Conservation (phyloP, 1,140 invertebrate species). For the Bombus haemorrhoidalis region DNA sequence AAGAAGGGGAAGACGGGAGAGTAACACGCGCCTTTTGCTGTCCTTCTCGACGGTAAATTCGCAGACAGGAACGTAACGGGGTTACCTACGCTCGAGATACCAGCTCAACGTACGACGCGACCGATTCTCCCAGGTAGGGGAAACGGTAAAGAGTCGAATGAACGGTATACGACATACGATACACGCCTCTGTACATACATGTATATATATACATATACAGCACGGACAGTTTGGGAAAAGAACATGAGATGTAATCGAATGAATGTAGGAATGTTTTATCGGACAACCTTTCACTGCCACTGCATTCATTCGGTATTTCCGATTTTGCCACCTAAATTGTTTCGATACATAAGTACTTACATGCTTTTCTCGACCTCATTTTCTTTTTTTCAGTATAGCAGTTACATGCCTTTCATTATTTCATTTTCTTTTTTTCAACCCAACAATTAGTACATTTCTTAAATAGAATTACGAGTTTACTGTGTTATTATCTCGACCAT, state of each 20-base stretch:
- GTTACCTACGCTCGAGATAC: constrained; percentile 4
- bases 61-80: constrained; percentile 54
- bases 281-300: constrained; percentile 42
- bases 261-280: constrained; percentile 35
- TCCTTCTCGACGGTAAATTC: constrained; percentile 43
- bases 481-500: neutral
- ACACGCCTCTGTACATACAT: neutral
- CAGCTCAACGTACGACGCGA: neutral
- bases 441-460: neutral
- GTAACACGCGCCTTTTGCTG: constrained; percentile 19
- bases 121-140: constrained; percentile 5
- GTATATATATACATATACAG: neutral
- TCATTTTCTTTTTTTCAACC: too few relatives aligned
- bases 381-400: too few relatives aligned
- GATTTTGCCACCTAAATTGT: neutral
- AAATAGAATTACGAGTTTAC: neutral
- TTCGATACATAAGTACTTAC: neutral
- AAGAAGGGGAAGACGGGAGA: constrained; percentile 5
- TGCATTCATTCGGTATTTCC: neutral
- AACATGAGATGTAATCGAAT: constrained; percentile 15
- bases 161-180: neutral
- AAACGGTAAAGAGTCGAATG: constrained; percentile 32
- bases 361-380: neutral
- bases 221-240: constrained; percentile 28
- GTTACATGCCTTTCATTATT: too few relatives aligned